These are phyloP conservation scores for Gallinago nigripennis DNA, from an alignment of 2,797 vertebrate species.

Conservation along the genomic window DNA sequence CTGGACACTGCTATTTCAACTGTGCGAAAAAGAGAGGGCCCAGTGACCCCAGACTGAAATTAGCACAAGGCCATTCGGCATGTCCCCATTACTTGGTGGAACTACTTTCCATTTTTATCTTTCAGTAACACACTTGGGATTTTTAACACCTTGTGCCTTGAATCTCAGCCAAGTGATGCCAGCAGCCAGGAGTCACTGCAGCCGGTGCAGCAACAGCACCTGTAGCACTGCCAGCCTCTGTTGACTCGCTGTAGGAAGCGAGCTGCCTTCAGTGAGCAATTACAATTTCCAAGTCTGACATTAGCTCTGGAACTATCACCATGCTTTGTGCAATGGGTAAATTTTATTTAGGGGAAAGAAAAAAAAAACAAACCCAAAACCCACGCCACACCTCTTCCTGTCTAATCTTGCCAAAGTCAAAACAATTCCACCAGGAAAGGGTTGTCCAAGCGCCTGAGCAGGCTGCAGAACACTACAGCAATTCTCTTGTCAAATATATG, in stretches of 20 bases:
- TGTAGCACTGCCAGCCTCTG: not conserved
- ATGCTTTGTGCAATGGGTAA: not conserved
- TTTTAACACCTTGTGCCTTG: slow-evolving; percentile 12
- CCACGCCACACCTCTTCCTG: rapidly evolving
- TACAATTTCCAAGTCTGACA: not conserved
- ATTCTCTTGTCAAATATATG: not conserved
- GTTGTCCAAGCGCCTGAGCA: not conserved
- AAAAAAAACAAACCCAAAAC: not conserved
- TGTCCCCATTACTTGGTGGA: not conserved
- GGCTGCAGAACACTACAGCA: not conserved
- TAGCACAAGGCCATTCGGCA: slow-evolving; percentile 5
- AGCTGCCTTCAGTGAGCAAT: not conserved
- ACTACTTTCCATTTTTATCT: slow-evolving; percentile 30
- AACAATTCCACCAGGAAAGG: not conserved
- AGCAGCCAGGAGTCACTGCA: rapidly evolving
- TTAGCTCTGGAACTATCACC: not conserved
- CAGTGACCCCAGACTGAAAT: slow-evolving; percentile 10
- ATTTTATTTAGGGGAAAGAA: not conserved
- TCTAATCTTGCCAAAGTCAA: not conserved
- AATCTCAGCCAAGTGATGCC: not conserved
- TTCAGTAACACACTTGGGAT: not conserved
- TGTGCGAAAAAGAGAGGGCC: not conserved
- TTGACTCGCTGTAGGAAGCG: not conserved
- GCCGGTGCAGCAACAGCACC: not conserved
- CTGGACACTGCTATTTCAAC: slow-evolving; percentile 41